Base-by-base conservation (phyloP, 2,888 invertebrate species). In the Cyclophora punctaria region DNA sequence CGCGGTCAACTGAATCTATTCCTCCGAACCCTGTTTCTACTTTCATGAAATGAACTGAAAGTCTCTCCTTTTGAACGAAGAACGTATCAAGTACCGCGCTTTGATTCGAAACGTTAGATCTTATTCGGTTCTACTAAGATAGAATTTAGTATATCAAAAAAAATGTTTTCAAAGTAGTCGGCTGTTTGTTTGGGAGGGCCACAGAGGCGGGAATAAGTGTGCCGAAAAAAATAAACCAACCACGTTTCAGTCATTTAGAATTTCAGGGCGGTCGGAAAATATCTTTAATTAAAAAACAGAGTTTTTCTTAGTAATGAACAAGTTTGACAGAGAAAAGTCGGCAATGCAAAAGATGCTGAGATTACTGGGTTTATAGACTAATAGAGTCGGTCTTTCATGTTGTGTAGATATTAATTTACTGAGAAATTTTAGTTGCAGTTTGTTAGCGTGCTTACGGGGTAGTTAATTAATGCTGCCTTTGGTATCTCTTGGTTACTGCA, bases 181-280 rank as follows among this genome's bases (percentile, higher is more conserved):
- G 73, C 75, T 87, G 84, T 88, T 88, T 88, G 87, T 87, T 88
- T 88, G 88, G 88, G 87, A 86, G 87, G 87, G 85, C 76, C 86
- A 70, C 82, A 81, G 82, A 87, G 88, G 88, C 88, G 88, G 87
- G 87, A 88, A 87, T 87, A 87, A 87, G 80, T 81, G 78, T 78
- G 80, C 75, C 75, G 80, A 86, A 87, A 88, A 87, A 88, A 87
- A 84, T 86, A 88, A 87, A 78, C 88, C 88, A 88, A 88, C 88
- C 88, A 81, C 86, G 87, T 83, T 84, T 82, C 86, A 77, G 74
- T 85, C 82, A 86, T 78, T 82, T 81, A 82, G 83, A 78, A 86
- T 78, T 80, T 73, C 79, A 78, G 78, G 87, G 87, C 87, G 87
- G 83, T 74, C 72, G 69, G 80, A 82, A 20, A 20, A 80, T 80